A percentile compares a stretch with the other conserved stretches of the same genome.
These are phyloP conservation scores for Ethmia dodecea DNA, from an alignment of 2,888 invertebrate genomes.

Conservation along the genomic window DNA sequence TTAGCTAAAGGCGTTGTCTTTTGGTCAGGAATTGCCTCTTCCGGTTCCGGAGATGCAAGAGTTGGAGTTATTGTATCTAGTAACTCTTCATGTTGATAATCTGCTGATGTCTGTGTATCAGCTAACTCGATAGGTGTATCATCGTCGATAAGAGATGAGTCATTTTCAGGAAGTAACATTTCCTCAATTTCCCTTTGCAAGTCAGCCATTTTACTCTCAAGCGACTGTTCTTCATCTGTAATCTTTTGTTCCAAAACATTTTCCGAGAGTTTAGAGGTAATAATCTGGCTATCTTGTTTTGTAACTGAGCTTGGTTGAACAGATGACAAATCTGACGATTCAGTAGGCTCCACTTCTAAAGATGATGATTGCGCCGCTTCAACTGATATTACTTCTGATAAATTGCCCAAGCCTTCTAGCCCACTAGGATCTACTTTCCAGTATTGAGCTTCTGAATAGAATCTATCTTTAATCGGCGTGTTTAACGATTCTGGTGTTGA, in stretches of 20 bases:
- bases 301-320: no score
- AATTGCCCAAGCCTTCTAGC: constrained; percentile 32
- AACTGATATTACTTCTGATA: constrained; percentile 44
- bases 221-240: constrained; percentile 56
- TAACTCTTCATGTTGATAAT: constrained; percentile 48
- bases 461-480: constrained; percentile 62
- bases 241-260: constrained; percentile 31
- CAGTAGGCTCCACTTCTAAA: background rate
- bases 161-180: constrained; percentile 66
- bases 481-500: constrained; percentile 59
- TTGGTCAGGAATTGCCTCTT: constrained; percentile 29
- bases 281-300: constrained; percentile 12
- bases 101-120: constrained; percentile 43
- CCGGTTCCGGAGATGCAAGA: constrained; percentile 52
- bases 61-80: constrained; percentile 50
- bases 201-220: constrained; percentile 69
- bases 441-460: constrained; percentile 63
- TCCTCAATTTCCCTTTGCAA: constrained; percentile 70
- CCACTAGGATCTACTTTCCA: constrained; percentile 58
- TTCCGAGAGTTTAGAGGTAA: constrained; percentile 23
- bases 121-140: constrained; percentile 49
- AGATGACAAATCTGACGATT: no score
- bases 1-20: constrained; percentile 6
- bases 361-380: constrained; percentile 28
- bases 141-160: constrained; percentile 54